Evolutionary conservation across 2,113 vertebrate species (phyloP), one percentile per base, ranked within the genome.

Genomic region (Panurus biarmicus): DNA sequence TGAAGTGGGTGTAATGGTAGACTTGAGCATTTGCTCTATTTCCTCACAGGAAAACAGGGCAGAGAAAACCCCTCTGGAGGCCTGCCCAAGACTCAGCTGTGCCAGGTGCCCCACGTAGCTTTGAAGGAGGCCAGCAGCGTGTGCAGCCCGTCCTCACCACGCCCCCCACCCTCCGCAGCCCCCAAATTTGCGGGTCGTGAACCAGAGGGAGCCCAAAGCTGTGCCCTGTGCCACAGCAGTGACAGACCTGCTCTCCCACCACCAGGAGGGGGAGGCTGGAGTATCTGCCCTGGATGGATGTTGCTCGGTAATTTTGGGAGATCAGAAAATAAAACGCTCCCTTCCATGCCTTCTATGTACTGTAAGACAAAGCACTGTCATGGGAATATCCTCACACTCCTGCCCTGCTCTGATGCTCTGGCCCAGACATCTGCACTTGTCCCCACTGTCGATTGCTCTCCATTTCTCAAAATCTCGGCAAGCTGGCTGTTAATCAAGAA

Each of bases 131-230:
- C 31, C 38, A 72, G 48, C 33, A 44, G 35, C 2, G 25, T 8
- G 7, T 25, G 9, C 45, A 58, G 64, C 53, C 53, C 14, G 11
- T 18, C 29, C 53, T 47, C 38, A 60, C 6, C 42, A 33, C 33
- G 28, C 5, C 11, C 10, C n/a, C 16, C 7, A 20, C 19, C 3
- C 16, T 77, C 60, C 2, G 1, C 3, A 14, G 5, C 36, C 58
- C 33, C n/a, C 2, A 0, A 22, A 53, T 61, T 44, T 35, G 26
- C n/a, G 42, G 12, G 9, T 2, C 7, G 31, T 21, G 50, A 47
- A 36, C 11, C 64, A 72, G 28, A 77, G 11, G 53, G 24, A 67
- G 12, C 7, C 31, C 36, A 19, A 57, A 66, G 22, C 47, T 57
- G 9, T 44, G 20, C 33, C 48, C 17, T 51, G 38, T 53, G 71